These are phyloP conservation scores for Lacerta agilis DNA, from an alignment of 2,797 vertebrate species.

Conservation along the genomic window DNA sequence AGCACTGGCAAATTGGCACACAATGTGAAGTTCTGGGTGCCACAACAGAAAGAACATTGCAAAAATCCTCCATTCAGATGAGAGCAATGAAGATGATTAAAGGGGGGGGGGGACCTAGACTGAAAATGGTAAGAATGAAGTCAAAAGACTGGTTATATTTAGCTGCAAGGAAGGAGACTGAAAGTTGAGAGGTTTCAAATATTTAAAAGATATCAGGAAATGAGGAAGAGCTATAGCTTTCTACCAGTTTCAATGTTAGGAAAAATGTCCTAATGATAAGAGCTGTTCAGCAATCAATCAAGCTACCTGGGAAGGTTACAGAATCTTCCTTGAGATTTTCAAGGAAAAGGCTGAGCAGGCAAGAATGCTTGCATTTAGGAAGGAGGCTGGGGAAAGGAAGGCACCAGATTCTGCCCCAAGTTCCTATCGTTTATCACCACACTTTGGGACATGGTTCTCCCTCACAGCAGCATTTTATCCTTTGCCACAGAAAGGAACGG, in stretches of 20 bases:
- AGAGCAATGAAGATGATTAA: neutral
- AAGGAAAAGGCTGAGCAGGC: neutral
- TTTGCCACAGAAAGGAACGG: neutral
- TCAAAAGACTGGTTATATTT: conserved; percentile 1
- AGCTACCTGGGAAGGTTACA: neutral
- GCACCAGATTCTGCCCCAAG: neutral
- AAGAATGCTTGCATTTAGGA: neutral
- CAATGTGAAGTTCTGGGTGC: neutral
- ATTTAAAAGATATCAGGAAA: conserved; percentile 19
- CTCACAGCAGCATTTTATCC: neutral
- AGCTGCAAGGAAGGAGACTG: neutral
- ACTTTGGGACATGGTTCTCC: neutral
- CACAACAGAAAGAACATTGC: neutral
- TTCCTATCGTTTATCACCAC: neutral
- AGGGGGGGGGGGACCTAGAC: neutral
- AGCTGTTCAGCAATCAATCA: neutral
- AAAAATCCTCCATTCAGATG: neutral
- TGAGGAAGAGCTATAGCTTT: conserved; percentile 1
- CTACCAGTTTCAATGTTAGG: neutral
- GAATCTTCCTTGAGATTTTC: neutral
- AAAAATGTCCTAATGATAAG: neutral
- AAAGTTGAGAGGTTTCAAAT: neutral
- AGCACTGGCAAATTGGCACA: neutral
- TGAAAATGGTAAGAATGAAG: neutral
- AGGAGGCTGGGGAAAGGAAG: neutral